Evolutionary conservation across 2,797 vertebrate species (phyloP).

Genomic region (Scolopax rusticola): DNA sequence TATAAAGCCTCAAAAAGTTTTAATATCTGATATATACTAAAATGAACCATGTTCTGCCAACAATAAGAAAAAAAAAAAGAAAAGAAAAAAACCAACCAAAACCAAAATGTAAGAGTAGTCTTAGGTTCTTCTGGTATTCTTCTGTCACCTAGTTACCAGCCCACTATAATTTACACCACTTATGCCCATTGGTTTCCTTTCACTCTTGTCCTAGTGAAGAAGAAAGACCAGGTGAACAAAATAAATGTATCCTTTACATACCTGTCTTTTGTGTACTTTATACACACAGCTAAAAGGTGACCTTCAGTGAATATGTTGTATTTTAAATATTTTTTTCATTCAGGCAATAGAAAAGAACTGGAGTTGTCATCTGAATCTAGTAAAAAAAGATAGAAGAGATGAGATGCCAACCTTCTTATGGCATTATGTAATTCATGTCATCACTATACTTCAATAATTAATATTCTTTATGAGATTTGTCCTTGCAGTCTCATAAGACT

Average conservation of each 20-base stretch:
- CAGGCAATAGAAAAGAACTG: neutral
- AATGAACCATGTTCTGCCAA: neutral
- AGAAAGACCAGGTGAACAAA: neutral
- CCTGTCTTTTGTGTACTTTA: neutral
- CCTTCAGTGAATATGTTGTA: neutral
- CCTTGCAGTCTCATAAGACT: neutral
- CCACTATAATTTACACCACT: neutral
- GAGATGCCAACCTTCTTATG: neutral
- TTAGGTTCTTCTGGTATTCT: neutral
- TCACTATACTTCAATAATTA: neutral
- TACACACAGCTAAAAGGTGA: neutral
- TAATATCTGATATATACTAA: neutral
- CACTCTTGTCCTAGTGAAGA: neutral
- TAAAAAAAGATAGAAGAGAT: neutral
- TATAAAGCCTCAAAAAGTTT: neutral
- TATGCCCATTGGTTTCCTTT: neutral
- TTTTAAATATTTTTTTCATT: neutral
- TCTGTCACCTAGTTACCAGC: neutral
- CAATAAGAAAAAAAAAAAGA: neutral
- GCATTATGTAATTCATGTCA: neutral
- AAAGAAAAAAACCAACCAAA: no score
- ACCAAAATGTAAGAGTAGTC: neutral
- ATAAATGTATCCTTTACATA: neutral
- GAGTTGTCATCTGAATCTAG: neutral
- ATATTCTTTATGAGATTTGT: neutral